These are phyloP conservation scores for Camptogramma bilineatum DNA, from an alignment of 2,888 invertebrate species.

Conservation along the genomic window DNA sequence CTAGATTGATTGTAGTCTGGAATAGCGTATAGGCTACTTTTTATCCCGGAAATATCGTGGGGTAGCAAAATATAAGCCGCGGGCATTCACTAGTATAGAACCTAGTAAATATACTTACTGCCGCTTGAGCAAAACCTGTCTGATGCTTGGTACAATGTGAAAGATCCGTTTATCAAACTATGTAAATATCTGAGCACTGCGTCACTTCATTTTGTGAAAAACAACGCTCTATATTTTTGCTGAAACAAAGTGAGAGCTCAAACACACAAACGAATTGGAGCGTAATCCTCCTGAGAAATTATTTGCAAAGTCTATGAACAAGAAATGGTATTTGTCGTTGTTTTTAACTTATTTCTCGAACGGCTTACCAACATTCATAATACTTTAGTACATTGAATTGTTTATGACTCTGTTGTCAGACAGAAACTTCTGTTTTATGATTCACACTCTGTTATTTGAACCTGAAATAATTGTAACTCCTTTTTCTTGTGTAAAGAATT, in stretches of 20 bases:
- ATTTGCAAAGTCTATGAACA: slow-evolving; percentile 28
- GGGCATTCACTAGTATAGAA: too few species aligned
- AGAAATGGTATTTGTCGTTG: slow-evolving; percentile 30
- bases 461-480: neutral
- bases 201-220: slow-evolving; percentile 9
- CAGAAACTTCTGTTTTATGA: slow-evolving; percentile 26
- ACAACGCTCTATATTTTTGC: slow-evolving; percentile 8
- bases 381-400: slow-evolving; percentile 24
- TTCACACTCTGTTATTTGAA: slow-evolving; percentile 22
- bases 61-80: too few species aligned
- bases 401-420: slow-evolving; percentile 29
- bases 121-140: too few species aligned
- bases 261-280: slow-evolving; percentile 30
- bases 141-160: neutral
- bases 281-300: slow-evolving; percentile 31
- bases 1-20: too few species aligned
- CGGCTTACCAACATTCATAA: slow-evolving; percentile 21
- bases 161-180: neutral
- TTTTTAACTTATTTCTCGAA: slow-evolving; percentile 23
- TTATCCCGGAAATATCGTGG: too few species aligned
- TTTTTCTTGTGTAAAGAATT: too few species aligned
- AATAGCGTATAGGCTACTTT: too few species aligned
- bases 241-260: slow-evolving; percentile 20
- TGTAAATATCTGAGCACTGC: neutral
- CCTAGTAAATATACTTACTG: too few species aligned